Conservation (phyloP, 2,113 vertebrate genomes). For the Lota lota region DNA sequence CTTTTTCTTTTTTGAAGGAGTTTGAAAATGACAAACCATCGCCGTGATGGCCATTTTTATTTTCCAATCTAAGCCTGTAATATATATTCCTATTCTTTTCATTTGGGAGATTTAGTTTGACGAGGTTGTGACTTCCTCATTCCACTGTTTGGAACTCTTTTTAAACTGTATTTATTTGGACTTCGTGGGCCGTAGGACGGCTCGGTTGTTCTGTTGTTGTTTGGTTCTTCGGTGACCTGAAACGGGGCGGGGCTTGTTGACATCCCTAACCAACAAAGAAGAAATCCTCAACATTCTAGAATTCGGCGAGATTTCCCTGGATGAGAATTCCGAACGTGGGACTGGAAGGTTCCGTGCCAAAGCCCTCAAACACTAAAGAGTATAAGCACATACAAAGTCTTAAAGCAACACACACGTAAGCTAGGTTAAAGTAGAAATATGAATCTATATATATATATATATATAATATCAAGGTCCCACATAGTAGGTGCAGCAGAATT, state of each 20-base stretch:
- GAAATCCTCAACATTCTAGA: background rate
- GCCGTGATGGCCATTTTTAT: constrained; percentile 29
- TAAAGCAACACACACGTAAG: constrained; percentile 27
- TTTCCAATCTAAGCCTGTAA: constrained; percentile 4
- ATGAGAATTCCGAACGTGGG: too few species aligned
- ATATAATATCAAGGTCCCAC: background rate
- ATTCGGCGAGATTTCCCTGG: background rate
- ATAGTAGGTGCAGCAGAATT: background rate
- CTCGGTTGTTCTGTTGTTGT: constrained; percentile 14
- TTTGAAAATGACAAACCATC: constrained; percentile 29
- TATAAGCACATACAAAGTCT: constrained; percentile 60
- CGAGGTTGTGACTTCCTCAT: background rate
- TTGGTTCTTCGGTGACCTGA: background rate
- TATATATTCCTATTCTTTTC: background rate
- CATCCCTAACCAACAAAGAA: background rate
- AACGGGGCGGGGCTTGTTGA: background rate
- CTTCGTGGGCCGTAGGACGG: constrained; percentile 32
- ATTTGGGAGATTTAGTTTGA: background rate
- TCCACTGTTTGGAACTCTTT: constrained; percentile 25
- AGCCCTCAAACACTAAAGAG: constrained; percentile 35
- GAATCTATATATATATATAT: constrained; percentile 4
- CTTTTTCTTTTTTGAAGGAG: constrained; percentile 19
- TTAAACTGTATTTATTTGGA: constrained; percentile 60
- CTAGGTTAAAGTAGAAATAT: constrained; percentile 6
- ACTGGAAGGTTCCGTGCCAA: constrained; percentile 47